Evolutionary conservation across 2,113 vertebrate genomes (phyloP).

Genomic region (Caloenas nicobarica): DNA sequence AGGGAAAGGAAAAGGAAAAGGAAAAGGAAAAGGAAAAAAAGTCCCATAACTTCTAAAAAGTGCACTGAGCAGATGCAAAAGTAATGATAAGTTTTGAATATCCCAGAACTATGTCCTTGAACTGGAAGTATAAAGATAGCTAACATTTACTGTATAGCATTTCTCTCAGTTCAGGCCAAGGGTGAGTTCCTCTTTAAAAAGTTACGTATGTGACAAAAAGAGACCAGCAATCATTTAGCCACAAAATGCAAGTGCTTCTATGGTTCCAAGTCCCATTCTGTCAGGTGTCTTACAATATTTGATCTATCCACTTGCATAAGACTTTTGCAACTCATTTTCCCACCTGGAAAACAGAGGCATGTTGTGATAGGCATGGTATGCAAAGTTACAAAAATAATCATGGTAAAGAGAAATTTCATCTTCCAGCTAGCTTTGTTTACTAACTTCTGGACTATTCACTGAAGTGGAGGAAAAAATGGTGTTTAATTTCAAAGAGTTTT

Average conservation of each 20-base stretch:
- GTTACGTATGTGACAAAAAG: neutral
- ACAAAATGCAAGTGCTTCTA: neutral
- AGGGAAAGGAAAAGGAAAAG: no score
- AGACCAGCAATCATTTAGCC: neutral
- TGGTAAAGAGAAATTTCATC: neutral
- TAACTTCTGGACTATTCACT: neutral
- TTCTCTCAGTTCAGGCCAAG: neutral
- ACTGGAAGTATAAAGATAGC: neutral
- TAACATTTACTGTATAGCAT: neutral
- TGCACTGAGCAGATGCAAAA: neutral
- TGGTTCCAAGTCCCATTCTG: neutral
- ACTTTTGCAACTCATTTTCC: neutral
- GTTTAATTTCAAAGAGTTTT: neutral
- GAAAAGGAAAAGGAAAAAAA: no score
- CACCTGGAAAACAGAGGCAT: neutral
- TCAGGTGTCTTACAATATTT: neutral
- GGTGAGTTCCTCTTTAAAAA: neutral
- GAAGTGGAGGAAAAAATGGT: neutral
- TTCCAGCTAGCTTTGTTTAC: neutral
- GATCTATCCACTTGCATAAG: neutral
- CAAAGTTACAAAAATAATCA: neutral
- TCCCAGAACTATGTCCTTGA: neutral
- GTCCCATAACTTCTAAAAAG: neutral
- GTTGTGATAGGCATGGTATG: neutral
- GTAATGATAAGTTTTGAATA: neutral